Conservation (phyloP, 2,888 invertebrate genomes). For the Epistrophe grossulariae region DNA sequence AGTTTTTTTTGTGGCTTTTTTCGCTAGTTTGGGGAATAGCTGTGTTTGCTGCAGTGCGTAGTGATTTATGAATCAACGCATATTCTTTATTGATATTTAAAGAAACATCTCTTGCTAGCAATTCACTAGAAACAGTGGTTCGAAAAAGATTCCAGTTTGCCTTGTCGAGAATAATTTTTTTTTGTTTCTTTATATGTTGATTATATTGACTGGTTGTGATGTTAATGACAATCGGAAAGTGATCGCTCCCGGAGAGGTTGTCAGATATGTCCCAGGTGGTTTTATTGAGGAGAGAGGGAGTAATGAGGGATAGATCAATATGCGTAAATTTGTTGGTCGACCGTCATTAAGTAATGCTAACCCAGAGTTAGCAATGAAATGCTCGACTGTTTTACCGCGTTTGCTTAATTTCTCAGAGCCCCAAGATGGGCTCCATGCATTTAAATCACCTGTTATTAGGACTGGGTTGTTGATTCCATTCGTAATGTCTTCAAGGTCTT, state of each 20-base stretch:
- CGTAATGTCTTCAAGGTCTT: constrained; percentile 25
- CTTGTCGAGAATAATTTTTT: neutral
- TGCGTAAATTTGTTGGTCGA: constrained; percentile 34
- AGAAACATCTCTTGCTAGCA: neutral
- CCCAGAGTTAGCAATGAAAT: constrained; percentile 32
- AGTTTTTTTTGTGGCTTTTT: constrained; percentile 12
- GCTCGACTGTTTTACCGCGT: constrained; percentile 45
- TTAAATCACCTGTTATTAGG: constrained; percentile 48
- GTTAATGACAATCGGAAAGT: constrained; percentile 30
- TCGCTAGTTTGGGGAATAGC: constrained; percentile 41
- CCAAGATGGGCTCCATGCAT: constrained; percentile 57
- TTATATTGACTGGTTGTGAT: neutral
- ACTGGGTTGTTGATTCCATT: constrained; percentile 14
- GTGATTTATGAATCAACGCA: constrained; percentile 31
- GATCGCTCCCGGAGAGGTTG: constrained; percentile 26
- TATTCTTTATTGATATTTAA: constrained; percentile 32
- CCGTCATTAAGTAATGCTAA: constrained; percentile 47
- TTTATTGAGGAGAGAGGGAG: constrained; percentile 23
- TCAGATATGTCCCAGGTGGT: constrained; percentile 9
- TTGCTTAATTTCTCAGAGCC: constrained; percentile 33
- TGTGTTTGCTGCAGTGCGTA: constrained; percentile 33
- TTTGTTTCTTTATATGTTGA: neutral
- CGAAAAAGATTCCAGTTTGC: neutral
- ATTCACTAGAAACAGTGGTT: neutral
- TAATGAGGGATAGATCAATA: constrained; percentile 26